Conservation (phyloP, 2,797 vertebrate genomes). For the Phalloptychus januarius region DNA sequence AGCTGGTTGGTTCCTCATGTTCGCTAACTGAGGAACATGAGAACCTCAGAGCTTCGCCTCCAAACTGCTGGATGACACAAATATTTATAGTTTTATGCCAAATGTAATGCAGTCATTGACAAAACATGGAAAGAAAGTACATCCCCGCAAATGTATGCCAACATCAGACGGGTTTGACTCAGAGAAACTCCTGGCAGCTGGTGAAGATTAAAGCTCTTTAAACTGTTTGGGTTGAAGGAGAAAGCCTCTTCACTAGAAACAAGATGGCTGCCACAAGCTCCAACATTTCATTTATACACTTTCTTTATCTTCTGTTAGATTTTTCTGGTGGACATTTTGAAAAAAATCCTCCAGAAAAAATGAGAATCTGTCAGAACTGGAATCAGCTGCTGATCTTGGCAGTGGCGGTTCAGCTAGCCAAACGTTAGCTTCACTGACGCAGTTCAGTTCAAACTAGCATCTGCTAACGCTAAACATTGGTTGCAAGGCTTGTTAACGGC, state of each 20-base stretch:
- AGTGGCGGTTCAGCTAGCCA: too few species aligned
- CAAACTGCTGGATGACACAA: neutral
- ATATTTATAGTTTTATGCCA: neutral
- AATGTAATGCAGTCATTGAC: neutral
- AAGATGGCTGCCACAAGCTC: neutral
- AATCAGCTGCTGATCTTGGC: too few species aligned
- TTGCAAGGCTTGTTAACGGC: too few species aligned
- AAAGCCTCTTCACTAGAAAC: neutral
- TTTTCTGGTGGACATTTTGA: too few species aligned
- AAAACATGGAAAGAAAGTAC: neutral
- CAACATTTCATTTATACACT: too few species aligned
- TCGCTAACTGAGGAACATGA: neutral
- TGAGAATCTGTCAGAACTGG: too few species aligned
- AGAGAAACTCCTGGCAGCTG: neutral
- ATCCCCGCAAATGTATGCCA: neutral
- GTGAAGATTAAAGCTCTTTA: neutral
- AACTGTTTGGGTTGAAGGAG: neutral
- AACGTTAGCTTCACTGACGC: too few species aligned
- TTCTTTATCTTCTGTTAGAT: too few species aligned
- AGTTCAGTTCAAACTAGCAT: too few species aligned
- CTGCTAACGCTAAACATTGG: too few species aligned
- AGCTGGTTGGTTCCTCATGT: neutral
- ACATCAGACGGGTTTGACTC: neutral
- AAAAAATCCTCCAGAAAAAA: too few species aligned
- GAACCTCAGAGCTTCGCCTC: neutral